Evolutionary conservation across 2,888 invertebrate species (phyloP).

Genomic region (Steinernema hermaphroditum): DNA sequence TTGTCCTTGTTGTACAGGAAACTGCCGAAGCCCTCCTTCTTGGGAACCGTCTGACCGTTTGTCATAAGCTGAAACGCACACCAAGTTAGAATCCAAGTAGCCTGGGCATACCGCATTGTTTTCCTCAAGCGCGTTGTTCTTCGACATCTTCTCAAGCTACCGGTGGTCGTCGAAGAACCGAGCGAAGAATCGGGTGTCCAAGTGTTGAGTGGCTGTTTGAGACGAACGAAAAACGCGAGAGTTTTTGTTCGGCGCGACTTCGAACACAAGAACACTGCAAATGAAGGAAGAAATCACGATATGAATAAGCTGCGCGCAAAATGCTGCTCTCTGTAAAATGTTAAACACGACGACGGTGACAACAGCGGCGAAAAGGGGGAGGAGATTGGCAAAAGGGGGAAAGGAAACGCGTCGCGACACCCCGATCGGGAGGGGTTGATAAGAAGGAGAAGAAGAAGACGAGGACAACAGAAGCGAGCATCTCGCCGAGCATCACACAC

Average conservation of each 20-base stretch:
- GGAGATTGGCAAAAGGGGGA: constrained; percentile 23
- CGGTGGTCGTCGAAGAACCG: not conserved
- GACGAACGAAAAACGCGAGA: constrained; percentile 9
- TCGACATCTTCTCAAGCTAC: constrained; percentile 34
- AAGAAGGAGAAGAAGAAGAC: not conserved
- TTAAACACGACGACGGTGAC: not conserved
- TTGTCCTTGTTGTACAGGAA: constrained; percentile 63
- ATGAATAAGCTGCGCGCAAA: constrained; percentile 1
- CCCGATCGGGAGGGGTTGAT: constrained; percentile 24
- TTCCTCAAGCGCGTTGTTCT: constrained; percentile 46
- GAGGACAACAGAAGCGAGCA: constrained; percentile 2
- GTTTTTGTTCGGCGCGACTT: constrained; percentile 17
- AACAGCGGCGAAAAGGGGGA: constrained; percentile 18
- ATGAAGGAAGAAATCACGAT: not conserved
- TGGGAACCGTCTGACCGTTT: constrained; percentile 53
- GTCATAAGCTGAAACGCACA: constrained; percentile 59
- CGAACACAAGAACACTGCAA: constrained; percentile 6
- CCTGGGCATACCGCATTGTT: constrained; percentile 49
- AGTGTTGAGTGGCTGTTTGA: constrained; percentile 4
- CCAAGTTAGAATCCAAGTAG: too few relatives aligned
- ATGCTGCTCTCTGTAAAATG: not conserved
- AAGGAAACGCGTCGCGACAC: constrained; percentile 24
- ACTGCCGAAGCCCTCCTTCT: constrained; percentile 50
- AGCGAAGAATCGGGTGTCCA: constrained; percentile 10
- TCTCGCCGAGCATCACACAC: not conserved